Conservation (phyloP, 2,888 invertebrate species). For the Psylliodes chrysocephalus region DNA sequence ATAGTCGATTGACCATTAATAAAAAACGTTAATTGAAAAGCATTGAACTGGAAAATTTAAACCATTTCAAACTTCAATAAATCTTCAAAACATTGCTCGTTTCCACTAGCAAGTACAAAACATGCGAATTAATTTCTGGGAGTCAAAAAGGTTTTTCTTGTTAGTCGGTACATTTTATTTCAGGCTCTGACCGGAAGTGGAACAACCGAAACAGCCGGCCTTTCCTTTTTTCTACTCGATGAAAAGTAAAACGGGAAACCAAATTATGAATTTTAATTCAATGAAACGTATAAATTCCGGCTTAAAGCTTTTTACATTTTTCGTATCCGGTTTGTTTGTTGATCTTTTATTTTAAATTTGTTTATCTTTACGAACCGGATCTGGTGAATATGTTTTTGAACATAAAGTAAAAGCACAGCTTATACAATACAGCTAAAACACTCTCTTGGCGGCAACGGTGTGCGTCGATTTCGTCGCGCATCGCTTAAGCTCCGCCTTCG, state of each 20-base stretch:
- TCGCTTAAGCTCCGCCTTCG: no score
- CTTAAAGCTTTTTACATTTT: background rate
- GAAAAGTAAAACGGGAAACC: background rate
- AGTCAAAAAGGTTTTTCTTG: background rate
- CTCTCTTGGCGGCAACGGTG: no score
- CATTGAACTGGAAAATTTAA: background rate
- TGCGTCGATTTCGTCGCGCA: no score
- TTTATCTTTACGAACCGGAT: slow-evolving; percentile 1
- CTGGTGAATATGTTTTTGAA: background rate
- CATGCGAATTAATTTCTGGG: background rate
- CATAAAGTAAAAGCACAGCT: no score
- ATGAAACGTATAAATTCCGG: background rate
- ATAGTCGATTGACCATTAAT: background rate
- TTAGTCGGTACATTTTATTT: background rate
- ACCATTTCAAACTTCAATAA: background rate
- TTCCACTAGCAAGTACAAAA: slow-evolving; percentile 3
- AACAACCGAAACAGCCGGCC: slow-evolving; percentile 14
- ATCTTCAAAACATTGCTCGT: background rate
- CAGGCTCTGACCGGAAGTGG: slow-evolving; percentile 8
- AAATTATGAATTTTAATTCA: slow-evolving; percentile 8
- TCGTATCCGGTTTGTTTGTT: background rate
- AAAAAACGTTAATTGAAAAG: background rate
- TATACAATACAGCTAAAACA: no score
- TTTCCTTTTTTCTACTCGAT: slow-evolving; percentile 4
- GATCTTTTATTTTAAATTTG: background rate